Conservation (phyloP, 2,888 invertebrate genomes). For the Stenodema calcarata region DNA sequence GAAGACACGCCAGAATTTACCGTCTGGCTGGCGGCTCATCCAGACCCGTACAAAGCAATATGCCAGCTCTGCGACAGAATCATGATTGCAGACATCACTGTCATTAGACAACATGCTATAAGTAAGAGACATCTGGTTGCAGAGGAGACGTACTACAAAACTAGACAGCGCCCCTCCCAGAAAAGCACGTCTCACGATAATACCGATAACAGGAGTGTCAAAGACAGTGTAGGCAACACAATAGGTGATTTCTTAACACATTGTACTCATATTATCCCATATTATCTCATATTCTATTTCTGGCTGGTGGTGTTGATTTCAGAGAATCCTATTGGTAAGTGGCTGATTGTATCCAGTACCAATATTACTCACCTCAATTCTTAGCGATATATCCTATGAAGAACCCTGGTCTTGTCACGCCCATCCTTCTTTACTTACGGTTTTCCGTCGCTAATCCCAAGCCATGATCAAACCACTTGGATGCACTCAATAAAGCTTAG, state of each 20-base stretch:
- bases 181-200: neutral
- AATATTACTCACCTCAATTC: neutral
- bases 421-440: too few species aligned
- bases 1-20: slow-evolving; percentile 55
- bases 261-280: too few species aligned
- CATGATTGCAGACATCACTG: slow-evolving; percentile 56
- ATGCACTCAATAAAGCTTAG: too few species aligned
- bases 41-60: slow-evolving; percentile 55
- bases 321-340: too few species aligned
- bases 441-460: too few species aligned
- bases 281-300: neutral
- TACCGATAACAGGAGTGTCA: neutral
- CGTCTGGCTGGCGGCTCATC: slow-evolving; percentile 54
- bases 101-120: slow-evolving; percentile 54
- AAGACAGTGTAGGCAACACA: neutral
- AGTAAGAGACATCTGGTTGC: slow-evolving; percentile 54
- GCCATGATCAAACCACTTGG: too few species aligned
- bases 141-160: slow-evolving; percentile 7
- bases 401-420: too few species aligned
- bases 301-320: neutral
- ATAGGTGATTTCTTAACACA: neutral
- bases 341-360: too few species aligned
- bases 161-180: neutral
- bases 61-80: slow-evolving; percentile 56
- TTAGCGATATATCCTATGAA: too few species aligned